phyloP scores from a whole-genome alignment of 1,140 invertebrate species.

The Drosophila pandora region DNA sequence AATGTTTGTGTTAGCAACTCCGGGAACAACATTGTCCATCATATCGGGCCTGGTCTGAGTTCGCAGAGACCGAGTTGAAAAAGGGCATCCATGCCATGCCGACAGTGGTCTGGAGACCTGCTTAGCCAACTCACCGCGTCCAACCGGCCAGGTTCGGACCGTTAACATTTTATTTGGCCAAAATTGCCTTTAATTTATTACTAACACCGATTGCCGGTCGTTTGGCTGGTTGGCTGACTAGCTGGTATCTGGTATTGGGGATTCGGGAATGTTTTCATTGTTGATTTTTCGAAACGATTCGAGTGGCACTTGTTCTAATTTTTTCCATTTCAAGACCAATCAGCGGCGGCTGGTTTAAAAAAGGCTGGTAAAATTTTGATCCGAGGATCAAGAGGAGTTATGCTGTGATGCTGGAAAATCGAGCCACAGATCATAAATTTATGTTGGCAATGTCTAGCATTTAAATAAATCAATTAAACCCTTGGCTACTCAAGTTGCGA shows the following conservation, averaged over 20 bases:
- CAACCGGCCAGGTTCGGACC: constrained; percentile 45
- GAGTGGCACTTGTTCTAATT: constrained; percentile 79
- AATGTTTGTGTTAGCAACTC: constrained; percentile 51
- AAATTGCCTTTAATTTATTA: constrained; percentile 82
- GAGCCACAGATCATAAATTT: constrained; percentile 58
- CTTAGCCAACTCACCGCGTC: constrained; percentile 16
- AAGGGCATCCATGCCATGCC: constrained; percentile 68
- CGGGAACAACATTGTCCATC: constrained; percentile 71
- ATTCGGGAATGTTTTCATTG: constrained; percentile 74
- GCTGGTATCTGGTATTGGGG: not conserved
- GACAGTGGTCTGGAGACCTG: constrained; percentile 40
- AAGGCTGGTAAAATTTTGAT: not conserved
- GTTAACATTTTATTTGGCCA: constrained; percentile 81
- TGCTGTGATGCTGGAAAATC: constrained; percentile 27
- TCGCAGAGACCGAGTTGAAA: constrained; percentile 53
- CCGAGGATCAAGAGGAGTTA: not conserved
- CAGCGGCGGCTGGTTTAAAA: constrained; percentile 29
- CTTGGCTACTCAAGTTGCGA: constrained; percentile 71
- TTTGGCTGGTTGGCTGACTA: not conserved
- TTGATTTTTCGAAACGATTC: constrained; percentile 63
- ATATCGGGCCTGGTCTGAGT: constrained; percentile 42
- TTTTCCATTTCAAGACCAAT: constrained; percentile 75
- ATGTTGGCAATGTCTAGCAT: constrained; percentile 38
- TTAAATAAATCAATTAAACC: constrained; percentile 77
- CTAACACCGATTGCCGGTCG: constrained; percentile 54